Evolutionary conservation across 1,140 invertebrate species (phyloP).

Genomic region (Neoseiulus cucumeris): DNA sequence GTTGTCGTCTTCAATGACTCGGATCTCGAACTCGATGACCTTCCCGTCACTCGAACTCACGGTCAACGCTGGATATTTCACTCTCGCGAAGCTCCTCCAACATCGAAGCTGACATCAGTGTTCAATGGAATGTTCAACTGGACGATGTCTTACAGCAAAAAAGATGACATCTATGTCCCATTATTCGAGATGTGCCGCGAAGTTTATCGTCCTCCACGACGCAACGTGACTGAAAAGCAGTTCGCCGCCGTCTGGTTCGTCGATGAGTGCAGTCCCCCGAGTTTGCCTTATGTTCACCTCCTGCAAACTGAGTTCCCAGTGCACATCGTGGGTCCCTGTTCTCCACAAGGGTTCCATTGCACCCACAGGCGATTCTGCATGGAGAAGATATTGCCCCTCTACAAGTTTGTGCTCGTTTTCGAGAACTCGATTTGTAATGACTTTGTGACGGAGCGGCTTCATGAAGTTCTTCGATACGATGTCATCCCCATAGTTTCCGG

Average conservation of each 20-base stretch:
- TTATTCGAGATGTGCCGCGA: background rate
- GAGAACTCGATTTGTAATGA: slow-evolving; percentile 48
- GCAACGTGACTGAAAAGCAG: background rate
- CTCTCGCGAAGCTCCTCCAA: slow-evolving; percentile 17
- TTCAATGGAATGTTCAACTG: slow-evolving; percentile 22
- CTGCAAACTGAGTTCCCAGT: background rate
- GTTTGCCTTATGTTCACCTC: background rate
- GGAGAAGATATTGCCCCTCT: slow-evolving; percentile 22
- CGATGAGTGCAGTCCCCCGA: background rate
- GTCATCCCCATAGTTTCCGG: slow-evolving; percentile 22
- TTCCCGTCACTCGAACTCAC: background rate
- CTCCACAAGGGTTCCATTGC: background rate
- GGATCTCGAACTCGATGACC: slow-evolving; percentile 14
- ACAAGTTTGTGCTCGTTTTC: slow-evolving; percentile 52
- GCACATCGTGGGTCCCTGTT: background rate
- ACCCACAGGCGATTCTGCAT: background rate
- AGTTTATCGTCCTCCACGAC: background rate
- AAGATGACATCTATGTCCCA: slow-evolving; percentile 18
- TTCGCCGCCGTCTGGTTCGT: slow-evolving; percentile 5
- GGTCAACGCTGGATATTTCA: slow-evolving; percentile 18
- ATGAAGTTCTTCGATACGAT: slow-evolving; percentile 19
- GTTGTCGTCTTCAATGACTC: slow-evolving; percentile 18
- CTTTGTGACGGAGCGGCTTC: slow-evolving; percentile 45
- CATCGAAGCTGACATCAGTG: slow-evolving; percentile 15
- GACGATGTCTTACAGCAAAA: slow-evolving; percentile 24